A percentile compares a stretch with the other conserved stretches of the same genome.
Conservation (phyloP, 2,888 invertebrate genomes). For the Athetis lepigone region DNA sequence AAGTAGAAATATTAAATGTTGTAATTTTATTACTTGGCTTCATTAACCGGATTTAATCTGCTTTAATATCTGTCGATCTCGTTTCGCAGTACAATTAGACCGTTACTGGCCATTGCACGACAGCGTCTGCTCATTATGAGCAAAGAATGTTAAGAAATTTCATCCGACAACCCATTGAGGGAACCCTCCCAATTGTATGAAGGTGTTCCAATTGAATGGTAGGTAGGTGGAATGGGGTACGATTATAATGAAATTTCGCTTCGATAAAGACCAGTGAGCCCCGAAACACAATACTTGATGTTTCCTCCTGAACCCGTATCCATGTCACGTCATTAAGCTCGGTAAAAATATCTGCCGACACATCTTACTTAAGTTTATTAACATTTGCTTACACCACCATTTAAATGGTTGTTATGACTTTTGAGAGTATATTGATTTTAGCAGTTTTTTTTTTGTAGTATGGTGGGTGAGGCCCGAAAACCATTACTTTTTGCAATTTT, state of each 20-base stretch:
- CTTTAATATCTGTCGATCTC: conserved; percentile 87
- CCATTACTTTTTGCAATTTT: too few species aligned
- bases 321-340: conserved; percentile 88
- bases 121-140: conserved; percentile 87
- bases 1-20: conserved; percentile 74
- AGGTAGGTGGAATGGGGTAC: conserved; percentile 84
- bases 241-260: conserved; percentile 89
- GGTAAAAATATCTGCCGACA: conserved; percentile 88
- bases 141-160: conserved; percentile 90
- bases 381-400: conserved; percentile 73
- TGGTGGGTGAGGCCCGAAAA: too few species aligned
- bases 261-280: conserved; percentile 88
- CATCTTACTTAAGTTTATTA: conserved; percentile 86
- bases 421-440: conserved; percentile 36
- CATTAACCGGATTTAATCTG: conserved; percentile 86
- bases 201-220: conserved; percentile 90
- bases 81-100: conserved; percentile 87
- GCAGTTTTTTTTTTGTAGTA: conserved; percentile 16
- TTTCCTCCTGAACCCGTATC: conserved; percentile 89
- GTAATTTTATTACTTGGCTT: conserved; percentile 79
- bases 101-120: conserved; percentile 89
- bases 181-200: conserved; percentile 89
- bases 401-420: conserved; percentile 58
- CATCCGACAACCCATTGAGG: conserved; percentile 90
- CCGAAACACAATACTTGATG: conserved; percentile 89